Conservation (phyloP, 2,888 invertebrate species). For the Cantharis nigra region DNA sequence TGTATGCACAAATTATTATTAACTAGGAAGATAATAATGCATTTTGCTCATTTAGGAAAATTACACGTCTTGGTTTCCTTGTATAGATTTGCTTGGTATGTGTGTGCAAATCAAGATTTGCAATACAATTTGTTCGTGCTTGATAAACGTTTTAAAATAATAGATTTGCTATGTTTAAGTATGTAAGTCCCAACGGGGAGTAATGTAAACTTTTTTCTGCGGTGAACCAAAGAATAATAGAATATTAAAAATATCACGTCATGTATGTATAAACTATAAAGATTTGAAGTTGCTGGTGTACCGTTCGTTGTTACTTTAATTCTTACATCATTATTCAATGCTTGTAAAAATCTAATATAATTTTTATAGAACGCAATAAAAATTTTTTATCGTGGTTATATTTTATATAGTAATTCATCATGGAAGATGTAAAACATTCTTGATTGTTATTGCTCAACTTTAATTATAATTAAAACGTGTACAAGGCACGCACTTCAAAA, state of each 20-base stretch:
- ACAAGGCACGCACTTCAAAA: neutral
- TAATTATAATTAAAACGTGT: neutral
- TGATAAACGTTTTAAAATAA: slow-evolving; percentile 34
- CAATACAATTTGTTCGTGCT: slow-evolving; percentile 31
- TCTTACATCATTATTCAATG: slow-evolving; percentile 19
- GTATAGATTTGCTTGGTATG: slow-evolving; percentile 1
- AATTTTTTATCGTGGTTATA: slow-evolving; percentile 7
- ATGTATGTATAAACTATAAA: slow-evolving; percentile 21
- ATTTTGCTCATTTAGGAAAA: neutral
- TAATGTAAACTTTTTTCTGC: slow-evolving; percentile 32
- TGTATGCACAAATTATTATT: neutral
- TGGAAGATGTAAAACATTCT: neutral
- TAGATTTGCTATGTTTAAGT: slow-evolving; percentile 38
- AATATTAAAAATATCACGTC: slow-evolving; percentile 18
- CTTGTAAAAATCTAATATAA: slow-evolving; percentile 14
- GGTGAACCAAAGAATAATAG: slow-evolving; percentile 17
- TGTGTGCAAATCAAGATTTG: slow-evolving; percentile 28
- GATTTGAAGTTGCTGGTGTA: slow-evolving; percentile 24
- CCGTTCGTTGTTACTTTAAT: slow-evolving; percentile 18
- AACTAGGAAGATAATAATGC: neutral
- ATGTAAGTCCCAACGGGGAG: slow-evolving; percentile 39
- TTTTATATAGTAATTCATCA: neutral
- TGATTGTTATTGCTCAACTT: neutral
- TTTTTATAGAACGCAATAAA: slow-evolving; percentile 21
- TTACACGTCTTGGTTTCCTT: slow-evolving; percentile 19